These are phyloP conservation scores for Neomonachus schauinslandi DNA, from an alignment of 2,113 vertebrate species.

Conservation along the genomic window DNA sequence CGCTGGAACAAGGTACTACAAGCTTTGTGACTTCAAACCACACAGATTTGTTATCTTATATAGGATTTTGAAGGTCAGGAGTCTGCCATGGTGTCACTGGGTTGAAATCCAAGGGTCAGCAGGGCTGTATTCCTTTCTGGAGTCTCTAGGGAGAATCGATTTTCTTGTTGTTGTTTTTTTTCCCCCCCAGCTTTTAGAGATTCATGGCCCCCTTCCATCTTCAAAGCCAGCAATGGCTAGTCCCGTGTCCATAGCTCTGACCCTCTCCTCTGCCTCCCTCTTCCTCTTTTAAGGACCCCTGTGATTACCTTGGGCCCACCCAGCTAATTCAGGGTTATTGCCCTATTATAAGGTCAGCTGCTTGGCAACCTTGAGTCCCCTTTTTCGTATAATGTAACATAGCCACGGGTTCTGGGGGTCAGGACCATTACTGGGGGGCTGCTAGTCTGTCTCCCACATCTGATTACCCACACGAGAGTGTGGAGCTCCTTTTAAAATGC, in stretches of 20 bases:
- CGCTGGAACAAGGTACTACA: too few species aligned
- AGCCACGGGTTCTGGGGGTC: neutral
- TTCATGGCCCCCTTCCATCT: neutral
- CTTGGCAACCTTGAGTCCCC: neutral
- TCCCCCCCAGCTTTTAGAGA: neutral
- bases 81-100: neutral
- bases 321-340: neutral
- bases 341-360: neutral
- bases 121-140: neutral
- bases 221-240: neutral
- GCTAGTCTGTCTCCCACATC: rapidly evolving
- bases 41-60: rapidly evolving
- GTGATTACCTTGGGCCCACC: neutral
- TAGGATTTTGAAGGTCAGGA: neutral
- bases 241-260: rapidly evolving
- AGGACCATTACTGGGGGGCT: rapidly evolving
- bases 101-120: neutral
- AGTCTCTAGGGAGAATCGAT: neutral
- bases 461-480: neutral
- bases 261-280: neutral
- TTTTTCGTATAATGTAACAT: rapidly evolving
- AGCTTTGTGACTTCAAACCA: too few species aligned
- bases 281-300: neutral
- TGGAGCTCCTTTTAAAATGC: neutral
- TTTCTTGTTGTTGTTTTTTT: too few species aligned